phyloP scores from a whole-genome alignment of 2,888 invertebrate species.

The Eupithecia inturbata region DNA sequence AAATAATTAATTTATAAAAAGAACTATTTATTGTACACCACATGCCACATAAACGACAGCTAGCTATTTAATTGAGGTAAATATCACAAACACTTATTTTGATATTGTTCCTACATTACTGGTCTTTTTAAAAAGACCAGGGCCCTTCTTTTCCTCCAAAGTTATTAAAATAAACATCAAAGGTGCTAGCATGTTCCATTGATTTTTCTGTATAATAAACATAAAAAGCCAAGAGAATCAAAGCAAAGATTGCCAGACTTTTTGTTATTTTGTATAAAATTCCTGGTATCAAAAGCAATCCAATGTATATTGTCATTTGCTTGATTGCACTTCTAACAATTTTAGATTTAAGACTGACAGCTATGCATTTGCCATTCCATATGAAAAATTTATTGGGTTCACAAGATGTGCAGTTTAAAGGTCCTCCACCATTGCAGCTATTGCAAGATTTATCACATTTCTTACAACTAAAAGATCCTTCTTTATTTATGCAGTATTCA shows the following conservation, averaged over 20 bases:
- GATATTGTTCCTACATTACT: not conserved
- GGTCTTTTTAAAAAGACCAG: constrained; percentile 7
- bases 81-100: constrained; percentile 29
- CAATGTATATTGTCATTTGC: constrained; percentile 60
- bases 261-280: constrained; percentile 57
- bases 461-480: constrained; percentile 91
- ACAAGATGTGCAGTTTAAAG: constrained; percentile 93
- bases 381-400: constrained; percentile 63
- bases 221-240: constrained; percentile 58
- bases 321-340: constrained; percentile 55
- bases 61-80: not conserved
- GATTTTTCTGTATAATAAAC: constrained; percentile 64
- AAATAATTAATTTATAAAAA: not conserved
- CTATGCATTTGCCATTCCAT: constrained; percentile 68
- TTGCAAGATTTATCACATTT: constrained; percentile 92
- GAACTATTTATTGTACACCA: not conserved
- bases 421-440: constrained; percentile 92
- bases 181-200: constrained; percentile 47
- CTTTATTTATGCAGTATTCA: constrained; percentile 94
- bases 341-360: constrained; percentile 55
- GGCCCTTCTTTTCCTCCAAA: constrained; percentile 20
- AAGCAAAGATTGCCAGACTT: constrained; percentile 55
- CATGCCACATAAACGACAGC: not conserved
- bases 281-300: constrained; percentile 58
- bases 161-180: constrained; percentile 56